Conservation (phyloP, 2,888 invertebrate genomes). For the Ectobius pallidus region DNA sequence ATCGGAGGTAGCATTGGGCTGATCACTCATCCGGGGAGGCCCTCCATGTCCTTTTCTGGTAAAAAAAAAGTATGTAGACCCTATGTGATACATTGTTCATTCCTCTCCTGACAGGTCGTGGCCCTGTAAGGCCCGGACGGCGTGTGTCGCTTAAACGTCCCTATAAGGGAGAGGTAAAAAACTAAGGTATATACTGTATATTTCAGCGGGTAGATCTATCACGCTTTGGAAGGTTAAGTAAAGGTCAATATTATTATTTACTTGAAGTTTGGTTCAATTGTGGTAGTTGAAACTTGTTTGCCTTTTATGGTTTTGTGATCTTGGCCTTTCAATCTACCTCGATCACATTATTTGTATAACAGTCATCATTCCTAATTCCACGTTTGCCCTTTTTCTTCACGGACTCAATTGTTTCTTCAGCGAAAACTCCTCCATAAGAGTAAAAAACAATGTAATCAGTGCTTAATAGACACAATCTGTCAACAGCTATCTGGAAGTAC, state of each 20-base stretch:
- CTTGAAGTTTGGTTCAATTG: background rate
- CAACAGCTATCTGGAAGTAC: background rate
- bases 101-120: too few species aligned
- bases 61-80: too few species aligned
- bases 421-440: background rate
- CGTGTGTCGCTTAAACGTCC: too few species aligned
- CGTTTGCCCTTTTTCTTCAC: background rate
- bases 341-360: background rate
- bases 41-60: too few species aligned
- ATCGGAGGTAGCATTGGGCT: too few species aligned
- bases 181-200: too few species aligned
- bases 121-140: too few species aligned
- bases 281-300: background rate
- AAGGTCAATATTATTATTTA: background rate
- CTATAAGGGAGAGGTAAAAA: too few species aligned
- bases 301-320: background rate
- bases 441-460: too few species aligned
- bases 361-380: slow-evolving; percentile 1
- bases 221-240: background rate
- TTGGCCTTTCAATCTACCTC: background rate
- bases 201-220: background rate
- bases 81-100: too few species aligned
- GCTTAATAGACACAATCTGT: background rate
- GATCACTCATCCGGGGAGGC: too few species aligned
- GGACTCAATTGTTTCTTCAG: background rate